Percentiles rank a stretch among this genome's conserved stretches.
These are phyloP conservation scores for Phaonia tiefii DNA, from an alignment of 2,888 invertebrate species.

Conservation along the genomic window DNA sequence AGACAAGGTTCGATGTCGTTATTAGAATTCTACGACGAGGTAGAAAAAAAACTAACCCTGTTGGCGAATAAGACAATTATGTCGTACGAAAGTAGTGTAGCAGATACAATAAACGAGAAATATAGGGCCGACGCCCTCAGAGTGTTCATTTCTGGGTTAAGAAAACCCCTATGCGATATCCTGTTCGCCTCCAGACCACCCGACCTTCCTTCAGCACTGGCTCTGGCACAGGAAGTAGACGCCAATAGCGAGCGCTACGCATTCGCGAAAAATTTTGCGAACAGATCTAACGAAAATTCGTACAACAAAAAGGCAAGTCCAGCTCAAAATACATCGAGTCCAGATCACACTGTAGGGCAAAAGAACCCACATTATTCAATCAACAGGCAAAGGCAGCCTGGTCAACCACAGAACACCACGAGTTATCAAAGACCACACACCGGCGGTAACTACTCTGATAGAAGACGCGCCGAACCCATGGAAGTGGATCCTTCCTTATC, in stretches of 20 bases:
- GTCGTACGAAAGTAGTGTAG: no score
- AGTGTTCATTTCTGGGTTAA: constrained; percentile 57
- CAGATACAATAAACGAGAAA: constrained; percentile 55
- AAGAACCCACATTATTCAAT: constrained; percentile 9
- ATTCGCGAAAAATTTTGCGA: constrained; percentile 11
- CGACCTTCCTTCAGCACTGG: constrained; percentile 45
- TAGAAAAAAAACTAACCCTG: no score
- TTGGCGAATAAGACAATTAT: no score
- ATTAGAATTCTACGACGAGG: no score
- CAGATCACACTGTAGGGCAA: constrained; percentile 2
- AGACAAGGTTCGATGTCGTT: no score
- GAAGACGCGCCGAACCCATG: no score
- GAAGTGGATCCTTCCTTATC: background rate
- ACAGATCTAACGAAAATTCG: constrained; percentile 11
- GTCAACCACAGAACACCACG: constrained; percentile 7
- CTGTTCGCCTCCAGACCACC: constrained; percentile 54
- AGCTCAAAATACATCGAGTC: constrained; percentile 19
- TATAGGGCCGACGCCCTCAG: no score
- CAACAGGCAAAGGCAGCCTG: no score
- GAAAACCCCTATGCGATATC: constrained; percentile 52
- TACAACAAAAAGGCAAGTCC: constrained; percentile 11
- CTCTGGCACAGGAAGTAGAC: constrained; percentile 54
- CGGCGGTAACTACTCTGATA: no score
- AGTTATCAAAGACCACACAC: constrained; percentile 9
- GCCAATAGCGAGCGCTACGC: no score